Base-by-base conservation (phyloP, 2,797 vertebrate genomes). In the Cirrhinus molitorella region DNA sequence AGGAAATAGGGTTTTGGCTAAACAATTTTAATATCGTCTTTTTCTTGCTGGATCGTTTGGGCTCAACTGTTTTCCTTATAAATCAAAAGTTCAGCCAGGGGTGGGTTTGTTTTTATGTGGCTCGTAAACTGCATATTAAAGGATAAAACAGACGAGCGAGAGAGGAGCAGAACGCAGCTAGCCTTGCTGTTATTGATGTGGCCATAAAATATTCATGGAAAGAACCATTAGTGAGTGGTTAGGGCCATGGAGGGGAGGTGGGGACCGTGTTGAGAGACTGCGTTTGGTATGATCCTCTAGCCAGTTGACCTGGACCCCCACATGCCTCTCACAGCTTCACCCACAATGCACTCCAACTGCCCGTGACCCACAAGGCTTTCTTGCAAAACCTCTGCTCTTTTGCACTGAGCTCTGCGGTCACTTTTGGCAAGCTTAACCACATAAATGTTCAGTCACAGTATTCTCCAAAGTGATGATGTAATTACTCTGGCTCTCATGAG, bases 51-150 rank as follows among this genome's bases (percentile, higher is more conserved):
- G 78, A 79, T 85, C 75, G 67, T 86, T 86, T 85, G 83, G 55
- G 76, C 85, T 85, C 85, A 87, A 85, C 87, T 79, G 70, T 88
- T 89, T 88, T 88, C 65, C 82, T 84, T 79, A 63, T 88, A 88
- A 91, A 90, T 86, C 85, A 85, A 85, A 88, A 88, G 87, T 89
- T 89, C 90, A 88, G 80, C 86, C 88, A 89, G 83, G 87, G 89
- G 87, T 87, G 76, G 86, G 87, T 89, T 89, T 89, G 88, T 89
- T 89, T 91, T 90, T 88, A 91, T 90, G 88, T 88, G 90, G 84
- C 88, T 89, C 86, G 79, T 90, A 91, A 91, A 91, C 87, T 87
- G 85, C 84, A 89, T 88, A 91, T 91, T 91, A 90, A 90, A 90
- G 87, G 88, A 88, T 87, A 83, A 88, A 88, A 88, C 88, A 88